Conservation (phyloP, 2,888 invertebrate species). For the Hyles lineata region DNA sequence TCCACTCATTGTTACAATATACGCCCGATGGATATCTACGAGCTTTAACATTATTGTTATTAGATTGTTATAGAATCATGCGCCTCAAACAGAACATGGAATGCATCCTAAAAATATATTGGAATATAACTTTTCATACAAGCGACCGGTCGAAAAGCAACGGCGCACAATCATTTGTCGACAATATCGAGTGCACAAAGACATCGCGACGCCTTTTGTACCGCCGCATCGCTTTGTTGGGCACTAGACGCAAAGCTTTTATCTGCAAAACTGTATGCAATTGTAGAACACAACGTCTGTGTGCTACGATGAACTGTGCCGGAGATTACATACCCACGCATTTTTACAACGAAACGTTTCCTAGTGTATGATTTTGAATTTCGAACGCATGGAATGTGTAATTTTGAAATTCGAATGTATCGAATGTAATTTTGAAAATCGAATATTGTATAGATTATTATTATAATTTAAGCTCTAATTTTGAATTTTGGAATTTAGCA, state of each 20-base stretch:
- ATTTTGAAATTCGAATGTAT: neutral
- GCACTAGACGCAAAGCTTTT: constrained; percentile 40
- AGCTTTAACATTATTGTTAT: neutral
- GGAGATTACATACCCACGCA: constrained; percentile 8
- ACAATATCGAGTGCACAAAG: constrained; percentile 52
- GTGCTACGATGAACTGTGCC: constrained; percentile 15
- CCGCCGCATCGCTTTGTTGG: constrained; percentile 43
- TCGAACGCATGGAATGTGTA: neutral
- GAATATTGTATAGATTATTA: too few relatives aligned
- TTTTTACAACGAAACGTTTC: neutral
- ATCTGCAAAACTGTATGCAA: constrained; percentile 49
- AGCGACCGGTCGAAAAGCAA: constrained; percentile 23
- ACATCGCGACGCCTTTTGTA: constrained; percentile 47
- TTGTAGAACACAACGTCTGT: constrained; percentile 36
- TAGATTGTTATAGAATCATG: neutral
- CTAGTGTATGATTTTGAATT: neutral
- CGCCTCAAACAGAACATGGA: neutral
- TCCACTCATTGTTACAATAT: neutral
- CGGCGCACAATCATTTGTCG: constrained; percentile 44
- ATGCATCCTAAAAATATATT: constrained; percentile 6
- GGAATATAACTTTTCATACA: constrained; percentile 4
- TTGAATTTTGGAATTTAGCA: too few relatives aligned
- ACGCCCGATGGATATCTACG: neutral
- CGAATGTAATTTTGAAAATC: too few relatives aligned
- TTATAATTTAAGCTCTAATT: too few relatives aligned